A percentile compares a stretch with the other conserved stretches of the same genome.
phyloP scores from a whole-genome alignment of 2,113 vertebrate species.

The Thermophis baileyi region DNA sequence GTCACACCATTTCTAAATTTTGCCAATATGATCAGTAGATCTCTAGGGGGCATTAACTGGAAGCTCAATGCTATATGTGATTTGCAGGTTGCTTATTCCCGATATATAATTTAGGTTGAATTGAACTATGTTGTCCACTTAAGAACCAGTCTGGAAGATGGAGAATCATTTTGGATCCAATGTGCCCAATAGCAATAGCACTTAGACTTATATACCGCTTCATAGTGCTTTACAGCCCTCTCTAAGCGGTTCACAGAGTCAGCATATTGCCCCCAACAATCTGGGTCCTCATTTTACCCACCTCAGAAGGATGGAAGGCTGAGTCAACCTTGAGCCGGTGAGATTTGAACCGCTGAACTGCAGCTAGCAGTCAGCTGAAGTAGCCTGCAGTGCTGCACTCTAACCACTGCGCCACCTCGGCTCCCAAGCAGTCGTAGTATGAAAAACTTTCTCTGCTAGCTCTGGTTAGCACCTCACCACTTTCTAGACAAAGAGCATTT shows the following conservation, averaged over 20 bases:
- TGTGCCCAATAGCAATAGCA: too few relatives aligned
- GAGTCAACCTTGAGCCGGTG: too few relatives aligned
- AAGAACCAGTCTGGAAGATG: background rate
- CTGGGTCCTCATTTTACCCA: too few relatives aligned
- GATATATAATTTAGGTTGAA: background rate
- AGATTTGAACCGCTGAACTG: too few relatives aligned
- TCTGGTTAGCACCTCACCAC: background rate
- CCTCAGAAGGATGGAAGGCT: too few relatives aligned
- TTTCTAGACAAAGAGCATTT: background rate
- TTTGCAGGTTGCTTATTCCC: background rate
- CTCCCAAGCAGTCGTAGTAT: background rate
- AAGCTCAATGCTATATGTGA: background rate
- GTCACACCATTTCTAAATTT: background rate
- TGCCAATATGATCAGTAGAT: background rate
- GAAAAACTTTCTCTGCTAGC: background rate
- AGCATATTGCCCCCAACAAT: too few relatives aligned
- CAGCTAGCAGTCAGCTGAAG: too few relatives aligned
- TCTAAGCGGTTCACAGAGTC: too few relatives aligned
- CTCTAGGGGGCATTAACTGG: background rate
- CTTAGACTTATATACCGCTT: too few relatives aligned
- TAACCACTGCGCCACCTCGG: too few relatives aligned
- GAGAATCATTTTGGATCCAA: background rate
- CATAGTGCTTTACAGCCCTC: too few relatives aligned
- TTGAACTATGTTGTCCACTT: background rate
- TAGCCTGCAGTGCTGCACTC: too few relatives aligned